Evolutionary conservation across 2,113 vertebrate genomes (phyloP).

Genomic region (Cygnus buccinator): DNA sequence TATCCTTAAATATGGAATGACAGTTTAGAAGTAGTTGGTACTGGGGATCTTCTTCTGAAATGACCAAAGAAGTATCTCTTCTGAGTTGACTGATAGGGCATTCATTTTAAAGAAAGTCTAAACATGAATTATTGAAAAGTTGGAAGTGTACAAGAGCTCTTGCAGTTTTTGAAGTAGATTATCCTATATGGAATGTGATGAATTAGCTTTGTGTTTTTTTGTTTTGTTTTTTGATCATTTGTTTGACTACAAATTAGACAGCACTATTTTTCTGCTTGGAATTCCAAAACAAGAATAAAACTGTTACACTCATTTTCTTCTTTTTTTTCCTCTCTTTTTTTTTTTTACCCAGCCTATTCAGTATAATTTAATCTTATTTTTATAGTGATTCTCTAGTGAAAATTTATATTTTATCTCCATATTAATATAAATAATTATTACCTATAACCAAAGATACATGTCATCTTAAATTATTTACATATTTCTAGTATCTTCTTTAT

Average conservation of each 20-base stretch:
- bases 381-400: not conserved
- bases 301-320: not conserved
- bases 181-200: not conserved
- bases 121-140: not conserved
- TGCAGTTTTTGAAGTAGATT: not conserved
- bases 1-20: not conserved
- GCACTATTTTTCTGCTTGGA: not conserved
- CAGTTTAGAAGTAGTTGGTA: not conserved
- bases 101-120: not conserved
- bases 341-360: not conserved
- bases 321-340: not conserved
- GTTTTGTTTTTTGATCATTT: not conserved
- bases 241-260: not conserved
- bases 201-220: not conserved
- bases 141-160: not conserved
- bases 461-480: not conserved
- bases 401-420: not conserved
- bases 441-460: not conserved
- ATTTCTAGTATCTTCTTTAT: not conserved
- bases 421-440: not conserved
- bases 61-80: not conserved
- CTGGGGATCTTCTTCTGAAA: not conserved
- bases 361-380: not conserved
- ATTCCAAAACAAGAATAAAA: not conserved
- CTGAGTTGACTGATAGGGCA: not conserved